Conservation (phyloP, 2,797 vertebrate genomes). For the Jordanella pulchra region DNA sequence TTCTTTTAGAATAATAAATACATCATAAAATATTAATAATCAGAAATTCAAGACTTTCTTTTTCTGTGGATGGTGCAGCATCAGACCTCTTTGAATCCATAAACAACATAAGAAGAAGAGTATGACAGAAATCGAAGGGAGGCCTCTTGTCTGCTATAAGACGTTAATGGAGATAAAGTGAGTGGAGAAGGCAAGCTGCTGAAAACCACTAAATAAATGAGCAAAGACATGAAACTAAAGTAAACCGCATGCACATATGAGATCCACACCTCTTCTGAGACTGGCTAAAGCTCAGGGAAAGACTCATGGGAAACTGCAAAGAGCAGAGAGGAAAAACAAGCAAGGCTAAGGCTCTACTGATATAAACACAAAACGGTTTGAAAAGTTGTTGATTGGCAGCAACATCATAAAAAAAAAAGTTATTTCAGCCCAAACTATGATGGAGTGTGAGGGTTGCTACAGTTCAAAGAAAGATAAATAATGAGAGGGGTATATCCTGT, state of each 20-base stretch:
- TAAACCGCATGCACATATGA: slow-evolving; percentile 7
- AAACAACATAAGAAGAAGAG: slow-evolving; percentile 32
- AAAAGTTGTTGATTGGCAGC: slow-evolving; percentile 43
- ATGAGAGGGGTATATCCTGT: no score
- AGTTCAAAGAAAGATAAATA: no score
- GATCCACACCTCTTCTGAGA: slow-evolving; percentile 25
- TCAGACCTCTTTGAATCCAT: slow-evolving; percentile 49
- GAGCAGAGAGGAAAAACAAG: slow-evolving; percentile 41
- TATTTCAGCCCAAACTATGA: no score
- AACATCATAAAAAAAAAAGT: slow-evolving; percentile 7
- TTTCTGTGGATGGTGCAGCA: slow-evolving; percentile 57
- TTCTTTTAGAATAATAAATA: slow-evolving; percentile 58
- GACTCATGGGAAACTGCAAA: slow-evolving; percentile 43
- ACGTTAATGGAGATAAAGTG: slow-evolving; percentile 38
- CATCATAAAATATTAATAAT: slow-evolving; percentile 72
- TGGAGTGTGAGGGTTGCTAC: no score
- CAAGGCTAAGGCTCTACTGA: slow-evolving; percentile 47
- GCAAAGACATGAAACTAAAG: slow-evolving; percentile 41
- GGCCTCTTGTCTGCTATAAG: slow-evolving; percentile 27
- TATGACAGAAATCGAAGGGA: background rate
- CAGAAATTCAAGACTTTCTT: slow-evolving; percentile 55
- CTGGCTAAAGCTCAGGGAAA: slow-evolving; percentile 44
- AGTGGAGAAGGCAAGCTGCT: slow-evolving; percentile 22
- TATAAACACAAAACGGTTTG: slow-evolving; percentile 28
- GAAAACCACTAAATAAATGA: slow-evolving; percentile 36